These are phyloP conservation scores for Spilogale gracilis DNA, from an alignment of 2,113 vertebrate genomes.

Conservation along the genomic window DNA sequence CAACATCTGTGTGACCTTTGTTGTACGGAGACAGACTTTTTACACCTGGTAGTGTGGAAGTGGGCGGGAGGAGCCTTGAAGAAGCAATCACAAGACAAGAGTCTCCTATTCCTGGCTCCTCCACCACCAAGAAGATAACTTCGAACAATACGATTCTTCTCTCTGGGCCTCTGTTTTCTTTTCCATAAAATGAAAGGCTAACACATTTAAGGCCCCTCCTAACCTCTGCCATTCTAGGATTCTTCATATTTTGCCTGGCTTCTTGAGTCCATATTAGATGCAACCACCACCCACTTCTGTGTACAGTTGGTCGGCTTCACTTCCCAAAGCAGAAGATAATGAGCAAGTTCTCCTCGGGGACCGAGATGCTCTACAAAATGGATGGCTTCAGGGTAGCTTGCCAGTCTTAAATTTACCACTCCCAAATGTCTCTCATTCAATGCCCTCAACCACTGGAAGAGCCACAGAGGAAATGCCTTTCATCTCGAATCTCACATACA, in stretches of 20 bases:
- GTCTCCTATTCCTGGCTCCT: background rate
- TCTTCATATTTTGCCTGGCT: slow-evolving; percentile 12
- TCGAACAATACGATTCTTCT: background rate
- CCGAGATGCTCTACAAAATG: background rate
- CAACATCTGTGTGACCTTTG: background rate
- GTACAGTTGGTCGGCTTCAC: background rate
- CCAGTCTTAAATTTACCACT: background rate
- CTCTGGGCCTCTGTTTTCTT: slow-evolving; percentile 15
- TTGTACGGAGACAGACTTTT: background rate
- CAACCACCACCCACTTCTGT: background rate
- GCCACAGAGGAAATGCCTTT: background rate
- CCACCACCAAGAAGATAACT: background rate
- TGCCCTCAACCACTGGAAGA: background rate
- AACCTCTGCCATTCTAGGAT: background rate
- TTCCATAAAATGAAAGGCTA: slow-evolving; percentile 34
- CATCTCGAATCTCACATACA: background rate
- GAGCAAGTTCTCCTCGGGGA: slow-evolving; percentile 1
- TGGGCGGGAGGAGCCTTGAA: background rate
- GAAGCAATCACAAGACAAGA: background rate
- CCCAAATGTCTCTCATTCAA: background rate
- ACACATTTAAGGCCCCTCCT: slow-evolving; percentile 13
- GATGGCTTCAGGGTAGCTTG: background rate
- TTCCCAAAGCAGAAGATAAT: background rate
- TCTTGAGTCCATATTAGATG: background rate
- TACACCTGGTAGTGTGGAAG: background rate